Evolutionary conservation across 2,888 invertebrate genomes (phyloP), one percentile per base, ranked within the genome.

Genomic region (Heteropelma amictum): DNA sequence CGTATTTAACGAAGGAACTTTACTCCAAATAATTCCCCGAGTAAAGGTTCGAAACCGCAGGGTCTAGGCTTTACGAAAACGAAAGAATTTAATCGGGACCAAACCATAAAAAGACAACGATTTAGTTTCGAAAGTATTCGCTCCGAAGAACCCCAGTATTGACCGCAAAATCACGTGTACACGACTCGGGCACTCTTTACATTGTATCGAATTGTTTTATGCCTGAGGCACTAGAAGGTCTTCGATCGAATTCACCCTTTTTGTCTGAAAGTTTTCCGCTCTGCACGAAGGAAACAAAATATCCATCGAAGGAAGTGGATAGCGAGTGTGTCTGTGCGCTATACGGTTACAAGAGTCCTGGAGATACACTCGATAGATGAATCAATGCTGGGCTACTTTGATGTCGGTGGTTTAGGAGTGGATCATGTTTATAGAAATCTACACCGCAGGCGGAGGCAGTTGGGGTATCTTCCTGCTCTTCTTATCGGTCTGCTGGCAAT

Each of bases 271-370:
- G 6, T 7, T 42, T 21, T 12, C 60, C 33, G 7, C 1, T n/a
- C 21, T 30, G 23, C 12, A 45, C 30, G 12, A n/a, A 38, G 28
- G 47, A 42, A 30, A 51, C 19, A 45, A 54, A 45, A 63, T 54
- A 26, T 6, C 54, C 21, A 35, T 47, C 19, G 19, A 35, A 30
- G 38, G 56, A 38, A 19, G 54, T 42, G 23, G 12, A 58, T 54
- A 26, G 7, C n/a, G 7, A 26, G 28, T 2, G 26, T 12, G 3
- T 40, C 21, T 23, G 17, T 4, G 10, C 21, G 26, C 21, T 60
- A 69, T 69, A 60, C 51, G n/a, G 30, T 69, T 69, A 69, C 68
- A 69, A 21, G 51, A 53, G 35, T 40, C 19, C 19, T 47, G 26
- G n/a, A 47, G 7, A 14, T 28, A 14, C 26, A n/a, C 17, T 12